Conservation (phyloP, 2,113 vertebrate species). For the Myotis davidii region DNA sequence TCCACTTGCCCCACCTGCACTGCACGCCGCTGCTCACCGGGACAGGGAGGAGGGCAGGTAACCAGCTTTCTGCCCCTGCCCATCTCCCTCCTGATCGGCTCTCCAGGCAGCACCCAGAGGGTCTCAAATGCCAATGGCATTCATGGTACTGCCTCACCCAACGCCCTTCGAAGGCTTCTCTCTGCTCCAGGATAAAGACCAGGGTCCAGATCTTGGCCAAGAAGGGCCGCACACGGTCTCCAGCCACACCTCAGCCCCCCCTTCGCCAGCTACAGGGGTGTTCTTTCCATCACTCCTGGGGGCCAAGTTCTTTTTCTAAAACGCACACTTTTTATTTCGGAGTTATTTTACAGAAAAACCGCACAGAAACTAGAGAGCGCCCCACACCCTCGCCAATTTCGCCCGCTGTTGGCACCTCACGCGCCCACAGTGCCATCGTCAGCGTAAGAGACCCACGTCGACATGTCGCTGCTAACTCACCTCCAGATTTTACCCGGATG, state of each 20-base stretch:
- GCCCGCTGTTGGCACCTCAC: rapidly evolving
- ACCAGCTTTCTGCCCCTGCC: too few species aligned
- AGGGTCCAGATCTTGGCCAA: not conserved
- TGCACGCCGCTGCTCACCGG: not conserved
- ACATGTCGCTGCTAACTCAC: rapidly evolving
- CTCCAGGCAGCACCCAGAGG: not conserved
- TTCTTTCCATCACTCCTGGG: rapidly evolving
- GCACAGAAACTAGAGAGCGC: not conserved
- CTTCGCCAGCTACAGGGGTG: rapidly evolving
- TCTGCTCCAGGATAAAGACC: not conserved
- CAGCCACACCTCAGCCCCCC: not conserved
- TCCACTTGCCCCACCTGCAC: rapidly evolving
- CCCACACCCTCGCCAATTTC: rapidly evolving
- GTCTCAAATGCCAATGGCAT: not conserved
- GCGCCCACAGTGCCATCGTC: rapidly evolving
- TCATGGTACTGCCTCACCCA: rapidly evolving
- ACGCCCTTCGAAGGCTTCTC: not conserved
- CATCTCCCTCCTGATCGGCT: rapidly evolving
- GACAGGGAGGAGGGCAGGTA: rapidly evolving
- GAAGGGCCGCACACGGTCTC: not conserved
- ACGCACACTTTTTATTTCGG: not conserved
- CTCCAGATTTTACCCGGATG: not conserved
- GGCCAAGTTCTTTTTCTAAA: not conserved
- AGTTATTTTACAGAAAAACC: not conserved
- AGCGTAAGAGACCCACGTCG: not conserved